Base-by-base conservation (phyloP, 1,140 invertebrate genomes). In the Drosophila elegans region DNA sequence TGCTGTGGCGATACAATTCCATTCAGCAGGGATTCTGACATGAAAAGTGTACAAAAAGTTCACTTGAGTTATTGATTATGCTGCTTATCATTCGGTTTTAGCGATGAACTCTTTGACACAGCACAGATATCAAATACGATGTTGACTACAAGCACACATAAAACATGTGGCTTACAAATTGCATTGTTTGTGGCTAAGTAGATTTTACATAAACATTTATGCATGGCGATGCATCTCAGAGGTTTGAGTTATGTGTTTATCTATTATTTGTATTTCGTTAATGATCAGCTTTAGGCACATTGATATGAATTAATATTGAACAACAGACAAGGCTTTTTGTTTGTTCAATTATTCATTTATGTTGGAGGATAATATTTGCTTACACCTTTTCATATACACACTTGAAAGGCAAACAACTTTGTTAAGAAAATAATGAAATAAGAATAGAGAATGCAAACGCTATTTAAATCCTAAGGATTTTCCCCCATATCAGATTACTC, bases 21-120 rank as follows among this genome's bases (percentile, higher is more conserved):
- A 38, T 25, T 34, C 36, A 55, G 21, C 52, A 54, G 36, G 6
- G 52, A 38, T 16, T 42, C 13, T 12, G 12, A n/a, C 29, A 36
- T 29, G 36, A 41, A 61, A 62, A 62, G 62, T 48, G 56, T 6
- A 29, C 34, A 11, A 68, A 59, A 64, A 67, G 36, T 52, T 66
- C 3, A 29, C 13, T 25, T 13, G 36, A 45, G 38, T 29, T 60
- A 68, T 67, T 66, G 64, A 68, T 68, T 68, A 66, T 60, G 61
- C 52, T 68, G 39, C 64, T 68, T 68, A 68, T 66, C 64, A 66
- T 41, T 45, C 16, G 63, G 45, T 46, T 44, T 16, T 36, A 12
- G 3, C 45, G 29, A 49, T 42, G 63, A 34, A 64, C 21, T 41
- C 49, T 16, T 41, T 39, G 13, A 7, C 39, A 42, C 39, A 42